phyloP scores from a whole-genome alignment of 2,888 invertebrate genomes.

The Caenorhabditis sp. region DNA sequence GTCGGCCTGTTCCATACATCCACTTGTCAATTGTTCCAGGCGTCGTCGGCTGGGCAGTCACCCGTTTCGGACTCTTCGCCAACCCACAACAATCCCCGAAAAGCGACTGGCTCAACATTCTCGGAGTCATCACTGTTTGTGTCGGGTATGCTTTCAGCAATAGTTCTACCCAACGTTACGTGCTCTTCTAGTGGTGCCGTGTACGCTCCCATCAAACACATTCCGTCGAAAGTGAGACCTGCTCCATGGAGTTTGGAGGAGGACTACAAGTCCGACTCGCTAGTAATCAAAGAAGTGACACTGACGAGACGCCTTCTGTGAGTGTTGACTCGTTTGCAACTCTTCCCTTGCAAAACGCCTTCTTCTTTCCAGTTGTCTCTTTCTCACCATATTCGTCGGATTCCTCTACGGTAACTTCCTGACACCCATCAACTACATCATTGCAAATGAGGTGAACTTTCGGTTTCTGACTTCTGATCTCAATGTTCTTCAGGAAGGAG shows the following conservation, averaged over 20 bases:
- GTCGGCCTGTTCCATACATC: not conserved
- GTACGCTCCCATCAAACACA: constrained; percentile 69
- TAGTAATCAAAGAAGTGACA: constrained; percentile 38
- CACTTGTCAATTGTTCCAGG: constrained; percentile 21
- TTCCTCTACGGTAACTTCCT: constrained; percentile 72
- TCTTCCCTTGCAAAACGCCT: not conserved
- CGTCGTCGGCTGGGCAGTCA: constrained; percentile 69
- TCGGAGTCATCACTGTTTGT: constrained; percentile 71
- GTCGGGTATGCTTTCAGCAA: constrained; percentile 60
- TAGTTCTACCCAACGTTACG: not conserved
- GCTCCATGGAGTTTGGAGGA: constrained; percentile 61
- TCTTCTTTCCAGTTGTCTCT: constrained; percentile 55
- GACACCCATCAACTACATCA: constrained; percentile 71
- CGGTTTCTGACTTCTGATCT: not conserved
- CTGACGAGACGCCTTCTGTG: constrained; percentile 31
- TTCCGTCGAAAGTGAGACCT: constrained; percentile 68
- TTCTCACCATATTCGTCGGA: constrained; percentile 69
- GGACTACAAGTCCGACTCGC: constrained; percentile 39
- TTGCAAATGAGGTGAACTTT: constrained; percentile 45
- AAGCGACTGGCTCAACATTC: constrained; percentile 66
- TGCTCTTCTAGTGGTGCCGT: constrained; percentile 64
- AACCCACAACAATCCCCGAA: constrained; percentile 62
- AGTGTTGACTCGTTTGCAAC: constrained; percentile 7
- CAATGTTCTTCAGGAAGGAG: constrained; percentile 35
- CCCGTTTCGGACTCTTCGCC: constrained; percentile 73